Percentiles rank a stretch among this genome's conserved stretches.
These are phyloP conservation scores for Salpingus planirostris DNA, from an alignment of 2,888 invertebrate genomes.

Conservation along the genomic window DNA sequence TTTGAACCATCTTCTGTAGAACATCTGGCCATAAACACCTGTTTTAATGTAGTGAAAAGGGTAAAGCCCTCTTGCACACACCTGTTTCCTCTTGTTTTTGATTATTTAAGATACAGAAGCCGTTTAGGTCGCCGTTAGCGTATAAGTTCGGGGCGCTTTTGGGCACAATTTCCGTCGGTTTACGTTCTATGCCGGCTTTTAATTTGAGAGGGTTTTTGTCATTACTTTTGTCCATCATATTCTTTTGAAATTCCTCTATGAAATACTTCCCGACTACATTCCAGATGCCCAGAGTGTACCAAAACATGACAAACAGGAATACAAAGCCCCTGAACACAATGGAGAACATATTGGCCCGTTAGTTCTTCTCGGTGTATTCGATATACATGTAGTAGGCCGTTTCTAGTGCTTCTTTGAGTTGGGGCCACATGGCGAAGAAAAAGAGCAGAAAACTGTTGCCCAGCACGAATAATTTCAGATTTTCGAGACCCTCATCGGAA, in stretches of 20 bases:
- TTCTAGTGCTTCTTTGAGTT: constrained; percentile 51
- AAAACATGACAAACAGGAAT: constrained; percentile 57
- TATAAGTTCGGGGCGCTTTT: too few species aligned
- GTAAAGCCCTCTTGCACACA: too few species aligned
- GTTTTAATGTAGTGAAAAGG: too few species aligned
- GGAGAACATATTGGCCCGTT: constrained; percentile 47
- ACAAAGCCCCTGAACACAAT: constrained; percentile 55
- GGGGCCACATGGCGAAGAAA: constrained; percentile 65
- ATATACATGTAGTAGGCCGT: constrained; percentile 38
- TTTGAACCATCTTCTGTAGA: too few species aligned
- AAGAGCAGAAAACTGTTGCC: constrained; percentile 66
- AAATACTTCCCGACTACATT: constrained; percentile 68
- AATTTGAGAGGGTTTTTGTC: too few species aligned
- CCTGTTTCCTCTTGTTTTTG: too few species aligned
- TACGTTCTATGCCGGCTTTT: too few species aligned
- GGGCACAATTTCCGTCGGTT: too few species aligned
- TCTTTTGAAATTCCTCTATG: constrained; percentile 57
- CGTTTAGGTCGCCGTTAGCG: too few species aligned
- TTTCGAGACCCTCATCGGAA: constrained; percentile 59
- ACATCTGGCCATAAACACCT: too few species aligned
- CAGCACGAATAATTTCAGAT: constrained; percentile 72
- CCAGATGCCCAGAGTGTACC: constrained; percentile 64
- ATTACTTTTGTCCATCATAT: too few species aligned
- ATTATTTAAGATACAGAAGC: too few species aligned
- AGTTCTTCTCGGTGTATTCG: constrained; percentile 16